Evolutionary conservation across 2,797 vertebrate genomes (phyloP).

Genomic region (Catamblyrhynchus diadema): DNA sequence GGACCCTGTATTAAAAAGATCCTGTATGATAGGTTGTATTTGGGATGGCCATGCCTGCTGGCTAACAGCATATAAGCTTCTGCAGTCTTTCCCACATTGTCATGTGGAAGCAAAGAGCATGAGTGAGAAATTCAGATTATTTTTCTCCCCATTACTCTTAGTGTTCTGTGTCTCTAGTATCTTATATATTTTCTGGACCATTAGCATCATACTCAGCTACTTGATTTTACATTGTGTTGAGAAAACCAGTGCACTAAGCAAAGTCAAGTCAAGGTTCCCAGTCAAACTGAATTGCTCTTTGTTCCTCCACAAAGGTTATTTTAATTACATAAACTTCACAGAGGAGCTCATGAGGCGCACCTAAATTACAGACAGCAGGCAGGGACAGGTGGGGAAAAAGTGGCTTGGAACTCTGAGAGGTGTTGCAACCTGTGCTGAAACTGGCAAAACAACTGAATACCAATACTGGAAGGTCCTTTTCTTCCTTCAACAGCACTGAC

Average conservation of each 20-base stretch:
- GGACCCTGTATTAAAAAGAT: not conserved
- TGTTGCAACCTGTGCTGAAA: not conserved
- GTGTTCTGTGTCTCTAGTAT: not conserved
- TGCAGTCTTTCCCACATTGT: not conserved
- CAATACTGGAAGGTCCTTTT: not conserved
- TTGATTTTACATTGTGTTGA: not conserved
- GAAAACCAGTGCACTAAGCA: not conserved
- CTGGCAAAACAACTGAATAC: not conserved
- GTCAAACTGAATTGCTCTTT: not conserved
- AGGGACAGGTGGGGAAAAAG: not conserved
- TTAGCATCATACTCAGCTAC: not conserved
- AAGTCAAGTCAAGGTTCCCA: not conserved
- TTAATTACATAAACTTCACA: not conserved
- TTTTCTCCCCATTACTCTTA: not conserved
- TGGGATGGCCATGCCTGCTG: not conserved
- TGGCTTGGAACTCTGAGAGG: not conserved
- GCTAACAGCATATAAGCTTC: not conserved
- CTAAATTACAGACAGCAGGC: conserved; percentile 34
- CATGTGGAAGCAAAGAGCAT: not conserved
- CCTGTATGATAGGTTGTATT: not conserved
- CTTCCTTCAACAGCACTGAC: not conserved
- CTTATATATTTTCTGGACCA: not conserved
- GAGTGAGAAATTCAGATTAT: not conserved
- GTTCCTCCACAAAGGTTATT: not conserved
- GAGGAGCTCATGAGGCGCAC: not conserved